These are phyloP conservation scores for Hystrix cristata DNA, from an alignment of 2,113 vertebrate species.

Conservation along the genomic window DNA sequence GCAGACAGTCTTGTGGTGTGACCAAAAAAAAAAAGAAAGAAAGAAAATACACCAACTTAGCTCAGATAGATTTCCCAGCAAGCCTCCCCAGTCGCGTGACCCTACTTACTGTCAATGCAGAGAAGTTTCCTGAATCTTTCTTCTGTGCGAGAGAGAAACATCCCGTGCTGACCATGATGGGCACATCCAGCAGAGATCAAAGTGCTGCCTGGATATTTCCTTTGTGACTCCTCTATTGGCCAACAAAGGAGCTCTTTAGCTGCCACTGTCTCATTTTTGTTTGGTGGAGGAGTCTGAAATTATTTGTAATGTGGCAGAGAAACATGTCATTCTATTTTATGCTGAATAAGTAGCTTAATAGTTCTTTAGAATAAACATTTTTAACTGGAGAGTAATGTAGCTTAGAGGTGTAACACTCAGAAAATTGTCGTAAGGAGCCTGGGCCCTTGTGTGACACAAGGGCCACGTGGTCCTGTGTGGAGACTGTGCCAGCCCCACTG, in stretches of 20 bases:
- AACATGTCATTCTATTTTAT: conserved; percentile 26
- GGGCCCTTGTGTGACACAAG: not conserved
- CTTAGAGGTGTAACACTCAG: not conserved
- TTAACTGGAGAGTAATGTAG: not conserved
- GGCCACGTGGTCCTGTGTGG: not conserved
- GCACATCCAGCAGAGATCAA: conserved; percentile 15
- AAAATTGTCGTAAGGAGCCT: not conserved
- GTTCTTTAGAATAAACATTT: not conserved
- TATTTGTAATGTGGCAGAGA: conserved; percentile 66
- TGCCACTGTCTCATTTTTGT: conserved; percentile 55
- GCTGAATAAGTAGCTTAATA: conserved; percentile 48
- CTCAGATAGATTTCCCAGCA: conserved; percentile 61
- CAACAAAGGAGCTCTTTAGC: not conserved
- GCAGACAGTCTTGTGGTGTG: too few species aligned
- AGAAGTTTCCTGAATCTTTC: not conserved
- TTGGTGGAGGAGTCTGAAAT: conserved; percentile 40
- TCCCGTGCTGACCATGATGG: not conserved
- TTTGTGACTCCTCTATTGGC: conserved; percentile 53
- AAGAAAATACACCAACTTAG: not conserved
- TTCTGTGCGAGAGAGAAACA: conserved; percentile 8
- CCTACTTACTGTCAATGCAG: not conserved
- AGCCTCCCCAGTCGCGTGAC: not conserved
- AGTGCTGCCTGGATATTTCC: conserved; percentile 23
- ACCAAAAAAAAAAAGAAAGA: not conserved
- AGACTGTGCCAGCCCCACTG: too few species aligned